These are phyloP conservation scores for Pterostichus niger DNA, from an alignment of 2,888 invertebrate genomes.

Conservation along the genomic window DNA sequence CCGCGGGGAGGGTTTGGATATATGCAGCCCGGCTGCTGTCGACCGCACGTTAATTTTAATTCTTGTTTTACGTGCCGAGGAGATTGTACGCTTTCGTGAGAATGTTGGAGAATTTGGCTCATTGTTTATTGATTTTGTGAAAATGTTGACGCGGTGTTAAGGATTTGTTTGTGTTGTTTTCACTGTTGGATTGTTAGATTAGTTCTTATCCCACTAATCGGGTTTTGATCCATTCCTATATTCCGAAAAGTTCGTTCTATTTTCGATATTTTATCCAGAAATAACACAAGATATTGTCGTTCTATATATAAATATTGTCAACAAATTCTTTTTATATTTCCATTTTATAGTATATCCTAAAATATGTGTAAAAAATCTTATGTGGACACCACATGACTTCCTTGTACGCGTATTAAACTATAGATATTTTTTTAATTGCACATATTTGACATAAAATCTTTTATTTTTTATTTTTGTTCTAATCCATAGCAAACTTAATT, in stretches of 20 bases:
- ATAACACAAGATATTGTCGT: neutral
- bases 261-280: neutral
- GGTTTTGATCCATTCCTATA: neutral
- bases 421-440: too few relatives aligned
- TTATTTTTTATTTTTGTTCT: too few relatives aligned
- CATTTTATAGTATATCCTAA: too few relatives aligned
- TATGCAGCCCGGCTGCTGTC: constrained; percentile 5
- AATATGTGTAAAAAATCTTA: too few relatives aligned
- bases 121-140: constrained; percentile 59
- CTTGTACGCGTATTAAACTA: too few relatives aligned
- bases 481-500: too few relatives aligned
- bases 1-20: neutral
- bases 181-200: constrained; percentile 19
- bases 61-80: constrained; percentile 54
- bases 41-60: constrained; percentile 59
- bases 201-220: constrained; percentile 32
- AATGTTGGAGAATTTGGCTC: constrained; percentile 15
- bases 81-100: constrained; percentile 37
- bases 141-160: constrained; percentile 51
- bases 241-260: constrained; percentile 15
- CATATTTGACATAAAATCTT: too few relatives aligned
- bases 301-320: neutral
- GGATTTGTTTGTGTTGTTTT: constrained; percentile 46
- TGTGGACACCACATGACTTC: too few relatives aligned
- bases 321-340: too few relatives aligned